Base-by-base conservation (phyloP, 2,113 vertebrate genomes). In the Chloebia gouldiae region DNA sequence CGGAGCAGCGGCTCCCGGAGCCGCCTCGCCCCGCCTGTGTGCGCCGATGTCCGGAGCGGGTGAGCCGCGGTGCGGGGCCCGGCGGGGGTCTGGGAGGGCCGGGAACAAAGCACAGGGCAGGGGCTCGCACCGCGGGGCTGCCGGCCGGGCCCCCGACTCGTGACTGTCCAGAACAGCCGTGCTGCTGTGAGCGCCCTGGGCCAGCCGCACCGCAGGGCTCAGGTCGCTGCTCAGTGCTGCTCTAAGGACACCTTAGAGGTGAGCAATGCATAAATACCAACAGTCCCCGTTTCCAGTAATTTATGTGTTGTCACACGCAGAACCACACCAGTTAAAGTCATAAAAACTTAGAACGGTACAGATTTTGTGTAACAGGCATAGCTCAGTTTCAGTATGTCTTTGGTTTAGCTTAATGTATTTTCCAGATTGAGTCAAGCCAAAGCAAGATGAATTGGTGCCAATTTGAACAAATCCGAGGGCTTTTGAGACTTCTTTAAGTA, bases 1-100 rank as follows among this genome's bases (percentile, higher is more conserved):
- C 3, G 40, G 39, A 51, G 61, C 80, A 13, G 76, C 27, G 39
- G 42, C 22, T 1, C 1, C 47, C 6, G 17, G 13, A 13, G 1
- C 63, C 27, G 15, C 70, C 66, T 44, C 28, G 19, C 42, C 39
- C 35, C 27, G 35, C 11, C 7, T 7, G 65, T 51, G 31, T 35
- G 12, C 19, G 0, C 4, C n/a, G 4, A 2, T 23, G 25, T 16
- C 0, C 59, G 1, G 28, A 15, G 17, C 2, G 2, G 2, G 30
- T 9, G 16, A 9, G n/a, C 21, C 4, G 40, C 1, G 44, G 28
- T 9, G 15, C 8, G 49, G 11, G 8, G 11, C 68, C 27, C 1
- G 21, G 6, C 47, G 1, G 56, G 7, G 78, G 3, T 30, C 47
- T 27, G 51, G 37, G 49, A 60, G 57, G 66, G 35, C 61, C 23